Evolutionary conservation across 1,140 invertebrate species (phyloP), one percentile per base, ranked within the genome.

Genomic region (Halesus radiatus): DNA sequence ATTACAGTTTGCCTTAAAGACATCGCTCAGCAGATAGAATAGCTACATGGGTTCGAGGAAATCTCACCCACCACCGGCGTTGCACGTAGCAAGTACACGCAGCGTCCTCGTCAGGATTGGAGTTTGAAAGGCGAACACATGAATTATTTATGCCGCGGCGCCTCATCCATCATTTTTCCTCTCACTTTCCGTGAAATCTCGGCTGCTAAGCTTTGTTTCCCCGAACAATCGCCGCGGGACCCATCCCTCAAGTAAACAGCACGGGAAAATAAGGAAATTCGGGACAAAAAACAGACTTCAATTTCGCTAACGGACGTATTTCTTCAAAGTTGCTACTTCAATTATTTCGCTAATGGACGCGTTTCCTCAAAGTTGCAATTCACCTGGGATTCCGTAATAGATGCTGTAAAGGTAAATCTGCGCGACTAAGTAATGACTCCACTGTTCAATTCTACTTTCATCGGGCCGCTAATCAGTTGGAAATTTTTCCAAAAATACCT

Each of bases 91-190:
- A 37, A 37, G 32, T 37, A 37, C 66, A 3, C 26, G 66, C 32
- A 37, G 29, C 32, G 5, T n/a, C 23, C 32, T n/a, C 32, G 32
- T 20, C 16, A 32, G 66, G 29, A 37, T 37, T 8, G 32, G 70
- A 53, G 62, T 81, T 81, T 75, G 80, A 81, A 79, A 79, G 73
- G 80, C 77, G 73, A 58, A 78, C 76, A 76, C 73, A 81, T 81
- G 80, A 81, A 81, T 81, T 81, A 81, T 81, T 78, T 81, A 81
- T 81, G 62, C 37, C 26, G 22, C 32, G 20, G 23, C 50, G 80
- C 72, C 80, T 79, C 80, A 81, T 81, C 80, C 80, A 81, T 81
- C 80, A 81, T 81, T 81, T 81, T 74, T 78, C 62, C 80, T 45
- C 70, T 75, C 76, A 53, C 26, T 66, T 50, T 53, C 62, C 26